Evolutionary conservation across 2,888 invertebrate genomes (phyloP).

Genomic region (Heliothis peltigera): DNA sequence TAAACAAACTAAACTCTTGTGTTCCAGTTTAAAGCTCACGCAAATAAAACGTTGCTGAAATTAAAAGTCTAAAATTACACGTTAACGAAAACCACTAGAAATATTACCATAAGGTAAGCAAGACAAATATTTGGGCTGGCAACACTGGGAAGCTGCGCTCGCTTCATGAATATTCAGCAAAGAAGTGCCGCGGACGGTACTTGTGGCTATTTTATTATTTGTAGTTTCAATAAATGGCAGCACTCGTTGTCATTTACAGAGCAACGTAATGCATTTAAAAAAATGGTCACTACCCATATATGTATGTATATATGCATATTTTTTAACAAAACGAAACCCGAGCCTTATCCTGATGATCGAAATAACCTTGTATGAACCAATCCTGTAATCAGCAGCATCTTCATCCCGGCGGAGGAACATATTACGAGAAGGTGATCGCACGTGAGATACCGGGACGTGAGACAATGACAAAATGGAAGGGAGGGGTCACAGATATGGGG

Average conservation of each 20-base stretch:
- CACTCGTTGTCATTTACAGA: constrained; percentile 18
- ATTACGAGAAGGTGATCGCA: constrained; percentile 25
- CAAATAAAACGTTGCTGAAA: constrained; percentile 38
- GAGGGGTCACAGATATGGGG: not conserved
- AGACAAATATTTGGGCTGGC: constrained; percentile 58
- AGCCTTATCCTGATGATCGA: not conserved
- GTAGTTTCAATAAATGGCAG: constrained; percentile 43
- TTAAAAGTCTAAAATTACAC: constrained; percentile 45
- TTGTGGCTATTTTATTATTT: constrained; percentile 54
- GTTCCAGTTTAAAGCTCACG: constrained; percentile 21
- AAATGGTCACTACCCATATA: constrained; percentile 9
- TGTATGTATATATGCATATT: too few relatives aligned
- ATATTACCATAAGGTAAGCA: constrained; percentile 62
- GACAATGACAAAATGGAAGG: constrained; percentile 13
- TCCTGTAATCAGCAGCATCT: constrained; percentile 14
- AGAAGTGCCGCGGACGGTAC: constrained; percentile 33
- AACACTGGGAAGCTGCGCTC: constrained; percentile 51
- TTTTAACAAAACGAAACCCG: too few relatives aligned
- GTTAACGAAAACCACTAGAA: constrained; percentile 55
- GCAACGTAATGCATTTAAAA: constrained; percentile 49
- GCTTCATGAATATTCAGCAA: constrained; percentile 62
- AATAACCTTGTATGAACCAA: not conserved
- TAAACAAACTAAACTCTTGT: constrained; percentile 29
- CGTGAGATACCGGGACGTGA: constrained; percentile 22
- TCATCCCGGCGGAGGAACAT: constrained; percentile 7